Evolutionary conservation across 2,113 vertebrate genomes (phyloP), one percentile per base, ranked within the genome.

Genomic region (Grammomys dolichurus): DNA sequence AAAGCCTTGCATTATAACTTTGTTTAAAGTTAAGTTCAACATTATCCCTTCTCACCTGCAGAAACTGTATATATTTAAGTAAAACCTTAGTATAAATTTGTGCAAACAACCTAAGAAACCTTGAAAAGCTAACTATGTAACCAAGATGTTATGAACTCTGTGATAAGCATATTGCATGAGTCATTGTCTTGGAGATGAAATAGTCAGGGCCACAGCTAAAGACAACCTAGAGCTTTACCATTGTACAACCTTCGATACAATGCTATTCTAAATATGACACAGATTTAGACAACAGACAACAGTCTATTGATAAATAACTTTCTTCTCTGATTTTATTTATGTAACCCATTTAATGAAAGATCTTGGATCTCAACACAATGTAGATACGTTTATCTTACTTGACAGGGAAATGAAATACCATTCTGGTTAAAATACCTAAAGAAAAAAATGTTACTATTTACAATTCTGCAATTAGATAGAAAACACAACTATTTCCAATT

Each of bases 101-200:
- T 63, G 40, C 12, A 85, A 90, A 89, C 63, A 84, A 58, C 19
- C 31, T 40, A 54, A 58, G 9, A 6, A 95, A 92, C 58, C 43
- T 97, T 95, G 94, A 95, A 93, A 92, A 88, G 1, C 63, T 91
- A 81, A 24, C 26, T 63, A 5, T 82, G 12, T 9, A 51, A 36
- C 43, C 73, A 80, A 40, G 26, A 17, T 85, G 19, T 63, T 93
- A 81, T 89, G 80, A 97, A 69, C 28, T 72, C 58, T 0, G 0
- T 22, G 17, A 67, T 26, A 81, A 58, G 54, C 4, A 65, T 51
- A 11, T 78, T 86, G 8, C 28, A 0, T 40, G 22, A 54, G 13
- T 22, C 3, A 70, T 96, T 96, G 87, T 87, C 95, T 81, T 60
- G 93, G 92, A 94, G 86, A 91, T 86, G 60, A 89, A 20, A 89